These are phyloP conservation scores for Cuculus canorus DNA, from an alignment of 2,797 vertebrate genomes.

Conservation along the genomic window DNA sequence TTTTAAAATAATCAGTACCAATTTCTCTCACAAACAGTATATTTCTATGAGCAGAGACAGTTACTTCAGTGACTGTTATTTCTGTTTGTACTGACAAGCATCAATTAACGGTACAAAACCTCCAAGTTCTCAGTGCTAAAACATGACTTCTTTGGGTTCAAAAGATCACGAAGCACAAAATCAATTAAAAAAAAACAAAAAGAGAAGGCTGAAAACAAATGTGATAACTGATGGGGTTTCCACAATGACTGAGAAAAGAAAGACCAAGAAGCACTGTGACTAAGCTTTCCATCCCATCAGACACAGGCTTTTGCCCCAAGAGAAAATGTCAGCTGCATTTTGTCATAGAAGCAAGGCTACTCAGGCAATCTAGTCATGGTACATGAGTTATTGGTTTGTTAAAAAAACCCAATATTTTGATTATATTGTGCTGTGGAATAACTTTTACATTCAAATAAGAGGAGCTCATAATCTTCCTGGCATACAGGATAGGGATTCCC, in stretches of 20 bases:
- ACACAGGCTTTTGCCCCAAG: background rate
- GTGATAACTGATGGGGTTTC: background rate
- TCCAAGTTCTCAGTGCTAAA: background rate
- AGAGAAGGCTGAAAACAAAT: background rate
- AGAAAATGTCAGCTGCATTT: background rate
- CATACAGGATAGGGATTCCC: background rate
- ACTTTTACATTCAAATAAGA: background rate
- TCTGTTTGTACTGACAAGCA: background rate
- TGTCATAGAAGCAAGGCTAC: background rate
- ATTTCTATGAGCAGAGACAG: background rate
- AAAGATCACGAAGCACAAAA: background rate
- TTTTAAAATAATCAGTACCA: background rate
- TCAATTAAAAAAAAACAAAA: slow-evolving; percentile 22
- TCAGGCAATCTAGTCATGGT: background rate
- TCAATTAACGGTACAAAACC: slow-evolving; percentile 1
- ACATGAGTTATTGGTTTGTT: background rate
- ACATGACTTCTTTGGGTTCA: background rate
- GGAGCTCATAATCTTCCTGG: background rate
- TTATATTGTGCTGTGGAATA: background rate
- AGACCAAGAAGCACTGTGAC: background rate
- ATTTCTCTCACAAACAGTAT: background rate
- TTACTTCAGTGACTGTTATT: background rate
- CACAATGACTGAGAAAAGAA: background rate
- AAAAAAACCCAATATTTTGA: background rate
- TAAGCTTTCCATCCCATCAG: background rate